phyloP scores from a whole-genome alignment of 2,113 vertebrate species.

The Dicerorhinus sumatrensis region DNA sequence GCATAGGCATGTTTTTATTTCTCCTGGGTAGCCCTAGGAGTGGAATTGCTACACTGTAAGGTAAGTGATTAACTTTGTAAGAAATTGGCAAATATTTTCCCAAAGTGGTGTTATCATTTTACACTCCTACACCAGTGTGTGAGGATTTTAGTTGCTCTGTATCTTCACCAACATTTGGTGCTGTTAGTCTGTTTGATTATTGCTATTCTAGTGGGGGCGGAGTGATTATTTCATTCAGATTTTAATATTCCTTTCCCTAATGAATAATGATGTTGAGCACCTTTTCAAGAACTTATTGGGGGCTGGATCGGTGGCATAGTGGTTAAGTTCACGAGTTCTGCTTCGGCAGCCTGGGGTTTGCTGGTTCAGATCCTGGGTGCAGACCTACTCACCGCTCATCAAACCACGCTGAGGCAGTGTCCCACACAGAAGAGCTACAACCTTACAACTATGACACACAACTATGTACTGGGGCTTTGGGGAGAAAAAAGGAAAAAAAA shows the following conservation, averaged over 20 bases:
- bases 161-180: neutral
- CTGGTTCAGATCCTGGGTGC: no score
- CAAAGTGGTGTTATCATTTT: neutral
- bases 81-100: neutral
- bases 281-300: neutral
- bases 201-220: neutral
- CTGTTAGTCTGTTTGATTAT: neutral
- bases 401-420: no score
- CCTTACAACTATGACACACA: no score
- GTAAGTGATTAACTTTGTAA: neutral
- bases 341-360: no score
- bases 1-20: neutral
- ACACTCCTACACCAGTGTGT: neutral
- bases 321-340: no score
- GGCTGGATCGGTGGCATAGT: no score
- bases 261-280: neutral
- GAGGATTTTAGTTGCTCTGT: neutral
- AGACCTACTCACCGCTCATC: no score
- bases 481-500: no score
- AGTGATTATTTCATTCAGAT: neutral
- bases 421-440: no score
- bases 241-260: neutral
- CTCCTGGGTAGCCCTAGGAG: neutral
- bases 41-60: neutral
- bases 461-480: no score